Conservation (phyloP, 1,140 invertebrate species). For the Drosophila serrata region DNA sequence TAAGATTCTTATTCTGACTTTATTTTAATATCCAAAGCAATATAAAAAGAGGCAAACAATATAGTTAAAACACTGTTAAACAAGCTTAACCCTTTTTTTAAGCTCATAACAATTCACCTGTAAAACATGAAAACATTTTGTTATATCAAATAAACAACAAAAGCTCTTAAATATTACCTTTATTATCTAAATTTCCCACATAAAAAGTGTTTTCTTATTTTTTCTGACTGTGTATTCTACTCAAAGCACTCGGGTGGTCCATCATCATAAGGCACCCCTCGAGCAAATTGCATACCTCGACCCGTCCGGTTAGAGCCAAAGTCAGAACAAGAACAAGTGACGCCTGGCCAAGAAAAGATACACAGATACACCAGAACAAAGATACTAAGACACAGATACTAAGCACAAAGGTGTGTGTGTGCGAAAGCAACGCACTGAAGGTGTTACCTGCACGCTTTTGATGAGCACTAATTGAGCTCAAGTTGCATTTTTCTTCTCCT, state of each 20-base stretch:
- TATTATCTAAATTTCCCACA: not conserved
- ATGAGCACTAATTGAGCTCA: constrained; percentile 84
- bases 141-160: not conserved
- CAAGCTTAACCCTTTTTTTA: not conserved
- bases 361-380: constrained; percentile 25
- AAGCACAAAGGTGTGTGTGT: constrained; percentile 64
- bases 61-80: not conserved
- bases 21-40: not conserved
- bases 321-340: constrained; percentile 57
- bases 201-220: rapidly evolving
- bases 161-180: not conserved
- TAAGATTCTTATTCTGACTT: not conserved
- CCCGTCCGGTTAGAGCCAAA: constrained; percentile 41
- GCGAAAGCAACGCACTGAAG: constrained; percentile 81
- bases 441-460: constrained; percentile 83
- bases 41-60: rapidly evolving
- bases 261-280: constrained; percentile 48
- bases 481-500: constrained; percentile 79
- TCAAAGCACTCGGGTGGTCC: constrained; percentile 64
- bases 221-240: constrained; percentile 5
- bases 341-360: constrained; percentile 54
- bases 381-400: constrained; percentile 9
- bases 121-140: not conserved
- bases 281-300: constrained; percentile 70
- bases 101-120: rapidly evolving